Base-by-base conservation (phyloP, 2,888 invertebrate genomes). In the Taenaris catops region DNA sequence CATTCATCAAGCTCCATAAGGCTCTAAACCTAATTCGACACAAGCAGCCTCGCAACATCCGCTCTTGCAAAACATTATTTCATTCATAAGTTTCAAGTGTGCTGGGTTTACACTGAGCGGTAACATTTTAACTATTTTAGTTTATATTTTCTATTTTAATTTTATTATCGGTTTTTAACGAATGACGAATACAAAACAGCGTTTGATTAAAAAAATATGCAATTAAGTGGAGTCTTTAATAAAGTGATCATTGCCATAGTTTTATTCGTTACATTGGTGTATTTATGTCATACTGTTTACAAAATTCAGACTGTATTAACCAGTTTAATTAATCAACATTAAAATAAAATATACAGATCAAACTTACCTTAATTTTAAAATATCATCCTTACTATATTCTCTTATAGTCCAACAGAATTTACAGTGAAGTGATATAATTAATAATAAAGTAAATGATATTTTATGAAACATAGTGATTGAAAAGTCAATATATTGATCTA, bases 351-450 rank as follows among this genome's bases (percentile, higher is more conserved):
- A n/a, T n/a, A n/a, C n/a, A n/a, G n/a, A n/a, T n/a, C n/a, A n/a
- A n/a, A 4, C 43, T 54, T 62, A 89, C 90, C 89, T 87, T 44
- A 90, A 71, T 56, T 79, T 87, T 38, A 87, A 50, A 46, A 91
- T 75, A 68, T 90, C 90, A 46, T 87, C 72, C 65, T 89, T 90
- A 35, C 79, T 89, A 54, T 91, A 91, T 41, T 83, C 76, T 52
- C 88, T 62, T 37, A 87, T 53, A n/a, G 70, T 62, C 43, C 53
- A 42, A 54, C 69, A 60, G 34, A 55, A 49, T 44, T 68, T 51
- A 52, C 53, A 71, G 26, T 44, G 25, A 36, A 53, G 56, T 38
- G 50, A 51, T 29, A 72, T 44, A 43, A 71, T 37, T 31, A 65
- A 45, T 34, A 63, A 41, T 20, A 55, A 48, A 36, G 52, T 36